Base-by-base conservation (phyloP, 2,113 vertebrate genomes). In the Arizona elegans region DNA sequence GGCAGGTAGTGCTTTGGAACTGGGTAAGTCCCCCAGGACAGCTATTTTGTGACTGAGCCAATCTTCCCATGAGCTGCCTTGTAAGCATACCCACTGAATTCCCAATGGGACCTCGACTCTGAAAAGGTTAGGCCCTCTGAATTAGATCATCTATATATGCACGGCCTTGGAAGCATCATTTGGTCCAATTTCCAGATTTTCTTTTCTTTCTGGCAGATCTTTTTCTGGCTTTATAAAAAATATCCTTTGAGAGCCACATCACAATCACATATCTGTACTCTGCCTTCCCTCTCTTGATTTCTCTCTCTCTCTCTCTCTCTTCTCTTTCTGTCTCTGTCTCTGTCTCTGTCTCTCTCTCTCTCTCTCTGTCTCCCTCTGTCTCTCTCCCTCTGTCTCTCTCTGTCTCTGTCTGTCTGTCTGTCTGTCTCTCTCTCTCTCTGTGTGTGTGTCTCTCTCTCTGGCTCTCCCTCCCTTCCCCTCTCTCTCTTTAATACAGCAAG, bases 171-270 rank as follows among this genome's bases (percentile, higher is more conserved):
- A 59, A 56, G 5, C 55, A 86, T 53, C n/a, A 2, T 54, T 90
- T 38, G 75, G 47, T 65, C 38, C 10, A n/a, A 58, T 56, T 65
- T 26, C 75, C 23, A 13, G 75, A 54, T 90, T 53, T 52, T 65
- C n/a, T 55, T 62, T 70, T 26, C 58, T 62, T 52, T 50, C 26
- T 56, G 5, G 88, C 70, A 0, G 0, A 93, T 89, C 58, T 26
- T 1, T 0, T 96, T 97, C 96, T 5, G 3, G 54, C 97, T 98
- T 97, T 98, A 98, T 98, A 98, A 98, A 98, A 97, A 95, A 95
- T 94, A 89, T 91, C 33, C 2, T 95, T 94, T 93, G 92, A 86
- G 96, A 95, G 94, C 95, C 96, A 7, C 95, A 96, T 95, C 96
- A 96, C 97, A 96, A 97, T 94, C 97, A 96, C 97, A 95, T 93